Evolutionary conservation across 2,113 vertebrate genomes (phyloP).

Genomic region (Hemibagrus wyckioides): DNA sequence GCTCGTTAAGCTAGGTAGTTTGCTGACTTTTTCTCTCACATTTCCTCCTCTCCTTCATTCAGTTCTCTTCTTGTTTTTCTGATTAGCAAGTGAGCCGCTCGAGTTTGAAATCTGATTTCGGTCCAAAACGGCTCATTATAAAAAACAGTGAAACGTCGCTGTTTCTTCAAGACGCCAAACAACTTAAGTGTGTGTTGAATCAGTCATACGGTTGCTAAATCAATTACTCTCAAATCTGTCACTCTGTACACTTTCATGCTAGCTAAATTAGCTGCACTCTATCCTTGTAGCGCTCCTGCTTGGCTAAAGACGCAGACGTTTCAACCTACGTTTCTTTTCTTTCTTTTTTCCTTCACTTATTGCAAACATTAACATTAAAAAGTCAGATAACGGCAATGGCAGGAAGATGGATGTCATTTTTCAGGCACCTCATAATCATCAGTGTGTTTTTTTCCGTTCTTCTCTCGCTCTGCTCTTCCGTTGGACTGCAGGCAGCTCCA

Average conservation of each 20-base stretch:
- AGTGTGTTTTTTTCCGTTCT: not conserved
- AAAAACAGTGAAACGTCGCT: not conserved
- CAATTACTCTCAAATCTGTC: not conserved
- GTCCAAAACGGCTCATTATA: too few species aligned
- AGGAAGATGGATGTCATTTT: slow-evolving; percentile 35
- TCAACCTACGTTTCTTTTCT: not conserved
- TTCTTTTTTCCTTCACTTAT: not conserved
- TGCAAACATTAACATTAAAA: not conserved
- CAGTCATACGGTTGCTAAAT: not conserved
- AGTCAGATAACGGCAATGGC: not conserved
- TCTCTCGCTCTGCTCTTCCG: not conserved
- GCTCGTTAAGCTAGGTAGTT: not conserved
- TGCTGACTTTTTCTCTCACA: not conserved
- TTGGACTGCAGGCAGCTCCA: slow-evolving; percentile 39
- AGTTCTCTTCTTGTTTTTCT: not conserved
- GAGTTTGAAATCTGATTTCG: too few species aligned
- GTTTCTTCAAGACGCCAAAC: not conserved
- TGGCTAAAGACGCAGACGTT: not conserved
- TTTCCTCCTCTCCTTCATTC: not conserved
- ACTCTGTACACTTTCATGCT: not conserved
- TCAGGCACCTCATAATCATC: slow-evolving; percentile 21
- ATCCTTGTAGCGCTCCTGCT: not conserved
- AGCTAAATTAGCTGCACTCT: not conserved
- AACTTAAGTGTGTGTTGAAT: not conserved
- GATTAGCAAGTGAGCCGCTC: not conserved